A percentile compares a stretch with the other conserved stretches of the same genome.
phyloP scores from a whole-genome alignment of 2,888 invertebrate species.

The Tetranychus truncatus region DNA sequence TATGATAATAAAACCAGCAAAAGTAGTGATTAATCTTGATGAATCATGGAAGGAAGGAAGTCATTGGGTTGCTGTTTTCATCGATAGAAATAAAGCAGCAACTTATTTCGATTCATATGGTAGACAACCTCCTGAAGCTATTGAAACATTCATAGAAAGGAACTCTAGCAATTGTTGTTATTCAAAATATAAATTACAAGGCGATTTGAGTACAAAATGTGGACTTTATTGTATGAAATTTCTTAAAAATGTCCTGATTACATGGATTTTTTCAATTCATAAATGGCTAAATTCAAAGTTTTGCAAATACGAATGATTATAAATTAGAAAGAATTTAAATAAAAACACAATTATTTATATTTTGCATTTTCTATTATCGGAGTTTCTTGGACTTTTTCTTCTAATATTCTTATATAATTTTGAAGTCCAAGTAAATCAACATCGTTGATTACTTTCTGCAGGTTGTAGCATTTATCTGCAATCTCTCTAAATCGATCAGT shows the following conservation, averaged over 20 bases:
- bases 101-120: background rate
- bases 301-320: background rate
- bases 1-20: no score
- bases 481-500: no score
- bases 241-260: background rate
- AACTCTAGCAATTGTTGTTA: background rate
- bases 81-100: background rate
- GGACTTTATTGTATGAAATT: background rate
- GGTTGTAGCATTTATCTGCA: no score
- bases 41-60: background rate
- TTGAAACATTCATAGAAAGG: background rate
- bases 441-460: no score
- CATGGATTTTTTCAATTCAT: background rate
- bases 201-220: background rate
- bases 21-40: no score
- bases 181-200: background rate
- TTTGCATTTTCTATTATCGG: no score
- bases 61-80: background rate
- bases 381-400: no score
- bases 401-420: no score
- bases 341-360: no score
- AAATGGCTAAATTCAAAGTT: no score
- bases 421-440: no score
- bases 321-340: no score
- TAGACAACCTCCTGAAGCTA: background rate